Evolutionary conservation across 2,888 invertebrate genomes (phyloP).

Genomic region (Lepidocyrtinus sp.): DNA sequence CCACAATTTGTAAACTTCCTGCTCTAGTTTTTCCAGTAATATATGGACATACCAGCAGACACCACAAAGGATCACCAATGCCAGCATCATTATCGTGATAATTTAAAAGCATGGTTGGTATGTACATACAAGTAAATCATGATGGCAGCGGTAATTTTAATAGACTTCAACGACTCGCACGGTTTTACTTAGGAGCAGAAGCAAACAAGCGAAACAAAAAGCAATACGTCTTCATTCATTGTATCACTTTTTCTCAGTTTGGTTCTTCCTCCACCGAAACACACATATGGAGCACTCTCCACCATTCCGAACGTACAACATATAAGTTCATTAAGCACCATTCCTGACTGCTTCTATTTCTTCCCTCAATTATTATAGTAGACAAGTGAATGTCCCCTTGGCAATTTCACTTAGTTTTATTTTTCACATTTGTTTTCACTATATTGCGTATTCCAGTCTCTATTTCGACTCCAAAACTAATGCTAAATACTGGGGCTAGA

Average conservation of each 20-base stretch:
- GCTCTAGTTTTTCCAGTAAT: conserved; percentile 10
- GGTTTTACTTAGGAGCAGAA: neutral
- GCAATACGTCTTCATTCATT: conserved; percentile 41
- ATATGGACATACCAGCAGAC: neutral
- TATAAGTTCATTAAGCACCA: conserved; percentile 11
- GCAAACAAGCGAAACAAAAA: neutral
- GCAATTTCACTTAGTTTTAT: conserved; percentile 36
- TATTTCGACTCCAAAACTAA: too few species aligned
- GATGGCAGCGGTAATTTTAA: conserved; percentile 18
- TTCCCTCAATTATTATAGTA: conserved; percentile 6
- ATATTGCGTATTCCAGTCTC: neutral
- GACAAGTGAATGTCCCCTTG: conserved; percentile 35
- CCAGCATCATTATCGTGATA: conserved; percentile 20
- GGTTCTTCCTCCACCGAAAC: neutral
- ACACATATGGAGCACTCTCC: neutral
- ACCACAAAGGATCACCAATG: neutral
- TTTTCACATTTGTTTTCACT: conserved; percentile 23
- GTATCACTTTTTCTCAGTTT: neutral
- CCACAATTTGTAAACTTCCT: conserved; percentile 14
- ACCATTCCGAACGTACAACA: neutral
- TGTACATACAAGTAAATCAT: conserved; percentile 1
- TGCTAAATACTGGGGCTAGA: too few species aligned
- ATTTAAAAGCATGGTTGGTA: neutral
- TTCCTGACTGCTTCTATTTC: neutral
- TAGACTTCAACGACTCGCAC: conserved; percentile 19